A percentile compares a stretch with the other conserved stretches of the same genome.
These are phyloP conservation scores for Hirtodrosophila confusa DNA, from an alignment of 2,888 invertebrate species.

Conservation along the genomic window DNA sequence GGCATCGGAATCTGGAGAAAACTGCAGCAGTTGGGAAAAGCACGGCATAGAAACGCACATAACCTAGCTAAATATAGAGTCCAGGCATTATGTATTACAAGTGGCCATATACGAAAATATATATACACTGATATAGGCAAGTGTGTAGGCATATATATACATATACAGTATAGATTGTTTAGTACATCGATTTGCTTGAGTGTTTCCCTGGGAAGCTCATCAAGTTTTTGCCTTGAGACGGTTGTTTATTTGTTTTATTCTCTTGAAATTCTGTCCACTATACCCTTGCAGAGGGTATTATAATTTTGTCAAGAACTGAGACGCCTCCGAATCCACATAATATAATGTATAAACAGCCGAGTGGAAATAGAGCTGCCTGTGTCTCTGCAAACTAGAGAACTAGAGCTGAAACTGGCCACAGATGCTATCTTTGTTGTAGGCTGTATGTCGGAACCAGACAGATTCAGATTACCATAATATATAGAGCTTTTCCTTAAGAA, in stretches of 20 bases:
- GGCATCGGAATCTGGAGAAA: conserved; percentile 37
- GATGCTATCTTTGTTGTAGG: no score
- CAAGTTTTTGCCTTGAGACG: conserved; percentile 3
- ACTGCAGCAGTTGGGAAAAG: conserved; percentile 49
- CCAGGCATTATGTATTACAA: conserved; percentile 30
- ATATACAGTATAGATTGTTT: conserved; percentile 9
- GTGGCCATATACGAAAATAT: conserved; percentile 20
- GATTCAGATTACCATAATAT: no score
- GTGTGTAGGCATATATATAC: neutral
- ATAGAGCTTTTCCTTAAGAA: no score
- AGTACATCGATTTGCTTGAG: conserved; percentile 22
- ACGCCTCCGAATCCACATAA: no score
- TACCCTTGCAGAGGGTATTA: no score
- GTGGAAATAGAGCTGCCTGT: no score
- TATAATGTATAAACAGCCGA: no score
- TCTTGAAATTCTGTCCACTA: no score
- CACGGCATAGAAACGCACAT: conserved; percentile 21
- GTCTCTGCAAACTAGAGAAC: no score
- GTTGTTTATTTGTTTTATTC: conserved; percentile 3
- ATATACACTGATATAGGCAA: neutral
- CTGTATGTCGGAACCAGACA: no score
- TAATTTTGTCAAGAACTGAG: no score
- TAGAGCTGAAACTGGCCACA: no score
- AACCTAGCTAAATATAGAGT: conserved; percentile 33
- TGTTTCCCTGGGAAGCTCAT: conserved; percentile 20